Percentiles rank a stretch among this genome's conserved stretches.
Conservation (phyloP, 2,113 vertebrate species). For the Dromiciops gliroides region DNA sequence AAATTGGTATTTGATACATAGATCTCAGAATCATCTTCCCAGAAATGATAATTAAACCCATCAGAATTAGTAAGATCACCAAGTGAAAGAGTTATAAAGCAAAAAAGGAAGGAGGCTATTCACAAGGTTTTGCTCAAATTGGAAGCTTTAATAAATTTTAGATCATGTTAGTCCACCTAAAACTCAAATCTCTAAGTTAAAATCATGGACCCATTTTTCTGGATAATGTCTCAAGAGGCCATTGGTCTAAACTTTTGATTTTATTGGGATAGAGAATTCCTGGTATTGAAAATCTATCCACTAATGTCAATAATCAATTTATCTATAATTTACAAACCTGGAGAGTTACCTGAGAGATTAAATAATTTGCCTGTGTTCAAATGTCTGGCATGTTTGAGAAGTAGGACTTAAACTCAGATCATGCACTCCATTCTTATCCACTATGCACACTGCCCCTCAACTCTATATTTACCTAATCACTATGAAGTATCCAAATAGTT, state of each 20-base stretch:
- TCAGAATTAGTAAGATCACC: no score
- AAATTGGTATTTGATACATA: not conserved
- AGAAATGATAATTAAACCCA: not conserved
- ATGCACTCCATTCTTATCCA: not conserved
- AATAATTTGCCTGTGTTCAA: not conserved
- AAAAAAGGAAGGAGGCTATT: no score
- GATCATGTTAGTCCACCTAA: conserved; percentile 73
- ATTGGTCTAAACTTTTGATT: not conserved
- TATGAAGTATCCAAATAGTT: conserved; percentile 64
- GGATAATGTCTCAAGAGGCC: conserved; percentile 72
- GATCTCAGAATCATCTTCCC: not conserved
- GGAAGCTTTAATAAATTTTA: conserved; percentile 71
- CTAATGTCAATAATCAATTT: not conserved
- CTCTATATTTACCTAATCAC: not conserved
- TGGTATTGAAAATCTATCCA: not conserved
- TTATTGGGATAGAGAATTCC: not conserved
- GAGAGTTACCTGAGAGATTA: not conserved
- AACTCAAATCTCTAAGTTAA: conserved; percentile 79
- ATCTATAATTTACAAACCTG: not conserved
- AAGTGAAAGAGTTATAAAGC: no score
- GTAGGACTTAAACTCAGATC: not conserved
- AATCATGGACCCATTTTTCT: conserved; percentile 77
- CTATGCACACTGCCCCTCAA: not conserved
- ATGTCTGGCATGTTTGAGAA: not conserved
- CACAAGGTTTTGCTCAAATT: conserved; percentile 65